Evolutionary conservation across 2,797 vertebrate species (phyloP).

Genomic region (Malacoraja senta): DNA sequence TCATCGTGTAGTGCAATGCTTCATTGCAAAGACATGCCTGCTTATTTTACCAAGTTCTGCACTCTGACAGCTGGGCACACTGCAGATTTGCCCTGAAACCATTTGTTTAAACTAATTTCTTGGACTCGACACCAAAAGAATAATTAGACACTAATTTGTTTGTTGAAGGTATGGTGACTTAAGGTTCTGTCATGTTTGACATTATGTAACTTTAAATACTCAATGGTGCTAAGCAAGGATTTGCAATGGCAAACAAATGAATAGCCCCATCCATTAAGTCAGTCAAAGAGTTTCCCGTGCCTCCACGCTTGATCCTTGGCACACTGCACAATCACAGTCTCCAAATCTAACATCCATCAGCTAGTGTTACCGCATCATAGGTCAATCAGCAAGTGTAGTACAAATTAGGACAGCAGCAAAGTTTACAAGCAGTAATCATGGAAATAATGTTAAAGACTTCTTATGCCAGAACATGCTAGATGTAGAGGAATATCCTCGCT

Average conservation of each 20-base stretch:
- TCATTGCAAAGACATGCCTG: neutral
- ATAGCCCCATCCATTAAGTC: neutral
- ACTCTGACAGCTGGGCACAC: neutral
- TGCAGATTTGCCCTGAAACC: neutral
- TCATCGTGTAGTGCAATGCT: neutral
- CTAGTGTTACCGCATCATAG: neutral
- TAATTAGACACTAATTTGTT: constrained; percentile 2
- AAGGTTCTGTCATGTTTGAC: neutral
- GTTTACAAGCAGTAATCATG: no score
- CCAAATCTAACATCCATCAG: neutral
- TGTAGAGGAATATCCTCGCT: neutral
- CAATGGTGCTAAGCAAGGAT: neutral
- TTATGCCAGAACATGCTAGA: neutral
- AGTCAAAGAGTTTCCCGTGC: neutral
- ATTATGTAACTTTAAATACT: neutral
- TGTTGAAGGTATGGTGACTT: neutral
- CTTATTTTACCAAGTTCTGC: neutral
- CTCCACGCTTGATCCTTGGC: neutral
- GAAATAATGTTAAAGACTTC: neutral
- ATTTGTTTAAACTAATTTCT: neutral
- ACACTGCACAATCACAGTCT: neutral
- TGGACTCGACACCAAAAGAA: neutral
- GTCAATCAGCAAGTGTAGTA: neutral
- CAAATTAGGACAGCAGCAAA: no score
- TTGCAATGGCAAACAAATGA: neutral